Percentiles rank a stretch among this genome's conserved stretches.
phyloP scores from a whole-genome alignment of 2,888 invertebrate species.

The Drepana falcataria region DNA sequence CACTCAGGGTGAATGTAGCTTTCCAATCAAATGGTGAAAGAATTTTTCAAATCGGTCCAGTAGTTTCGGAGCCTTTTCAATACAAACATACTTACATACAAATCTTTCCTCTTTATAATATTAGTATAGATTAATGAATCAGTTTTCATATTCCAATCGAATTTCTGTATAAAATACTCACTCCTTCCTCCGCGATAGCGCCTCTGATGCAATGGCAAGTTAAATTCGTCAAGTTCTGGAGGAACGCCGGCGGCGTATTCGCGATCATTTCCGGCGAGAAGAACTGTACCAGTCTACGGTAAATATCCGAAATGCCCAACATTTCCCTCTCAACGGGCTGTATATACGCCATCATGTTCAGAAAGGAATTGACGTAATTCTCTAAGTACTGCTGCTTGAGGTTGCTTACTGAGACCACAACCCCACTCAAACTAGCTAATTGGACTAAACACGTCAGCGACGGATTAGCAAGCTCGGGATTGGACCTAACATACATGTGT shows the following conservation, averaged over 20 bases:
- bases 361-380: constrained; percentile 64
- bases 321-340: constrained; percentile 65
- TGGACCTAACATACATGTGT: constrained; percentile 88
- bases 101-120: too few relatives aligned
- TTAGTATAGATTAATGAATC: too few relatives aligned
- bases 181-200: constrained; percentile 65
- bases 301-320: constrained; percentile 68
- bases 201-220: constrained; percentile 68
- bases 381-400: constrained; percentile 66
- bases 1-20: too few relatives aligned
- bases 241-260: constrained; percentile 55
- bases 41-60: too few relatives aligned
- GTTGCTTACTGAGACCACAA: constrained; percentile 51
- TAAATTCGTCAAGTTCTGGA: constrained; percentile 62
- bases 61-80: too few relatives aligned
- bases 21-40: too few relatives aligned
- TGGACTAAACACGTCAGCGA: constrained; percentile 91
- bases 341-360: constrained; percentile 65
- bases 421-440: constrained; percentile 75
- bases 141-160: too few relatives aligned
- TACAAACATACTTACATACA: too few relatives aligned
- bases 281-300: constrained; percentile 65
- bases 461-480: constrained; percentile 86
- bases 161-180: constrained; percentile 33
- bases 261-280: constrained; percentile 64